Evolutionary conservation across 2,888 invertebrate species (phyloP).

Genomic region (Alviniconcha strummeri): DNA sequence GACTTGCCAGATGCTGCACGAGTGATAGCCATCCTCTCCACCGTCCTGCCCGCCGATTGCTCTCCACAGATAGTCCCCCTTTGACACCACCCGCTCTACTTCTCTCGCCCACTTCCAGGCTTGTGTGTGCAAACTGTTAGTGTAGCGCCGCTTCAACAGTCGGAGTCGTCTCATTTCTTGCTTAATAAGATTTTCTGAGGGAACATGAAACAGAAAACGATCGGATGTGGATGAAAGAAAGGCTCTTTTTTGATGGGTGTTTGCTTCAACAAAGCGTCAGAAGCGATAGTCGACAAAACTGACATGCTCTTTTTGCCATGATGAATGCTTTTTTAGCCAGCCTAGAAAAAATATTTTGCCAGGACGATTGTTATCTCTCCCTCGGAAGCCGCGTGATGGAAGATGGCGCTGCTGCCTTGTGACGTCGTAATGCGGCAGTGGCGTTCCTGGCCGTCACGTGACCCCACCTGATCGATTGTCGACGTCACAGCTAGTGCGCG

Average conservation of each 20-base stretch:
- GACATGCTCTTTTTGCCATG: constrained; percentile 24
- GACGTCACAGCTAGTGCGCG: constrained; percentile 24
- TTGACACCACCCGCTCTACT: no score
- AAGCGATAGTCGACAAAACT: constrained; percentile 2
- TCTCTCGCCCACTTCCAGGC: no score
- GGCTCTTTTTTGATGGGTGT: constrained; percentile 10
- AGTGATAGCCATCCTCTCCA: background rate
- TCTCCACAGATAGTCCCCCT: no score
- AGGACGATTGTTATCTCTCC: constrained; percentile 36
- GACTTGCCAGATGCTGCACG: background rate
- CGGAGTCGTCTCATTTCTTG: background rate
- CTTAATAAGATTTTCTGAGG: background rate
- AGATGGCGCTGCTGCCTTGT: constrained; percentile 23
- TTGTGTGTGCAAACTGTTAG: no score
- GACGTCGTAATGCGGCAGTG: constrained; percentile 33
- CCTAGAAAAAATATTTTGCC: constrained; percentile 10
- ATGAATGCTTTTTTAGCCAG: constrained; percentile 11
- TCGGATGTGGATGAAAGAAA: background rate
- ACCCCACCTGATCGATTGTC: constrained; percentile 31
- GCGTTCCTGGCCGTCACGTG: constrained; percentile 37
- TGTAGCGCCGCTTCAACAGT: no score
- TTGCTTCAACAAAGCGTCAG: background rate
- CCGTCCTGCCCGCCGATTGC: no score
- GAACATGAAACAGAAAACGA: background rate
- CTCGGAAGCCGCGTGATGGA: constrained; percentile 35